Evolutionary conservation across 2,113 vertebrate genomes (phyloP).

Genomic region (Todiramphus saurophagus): DNA sequence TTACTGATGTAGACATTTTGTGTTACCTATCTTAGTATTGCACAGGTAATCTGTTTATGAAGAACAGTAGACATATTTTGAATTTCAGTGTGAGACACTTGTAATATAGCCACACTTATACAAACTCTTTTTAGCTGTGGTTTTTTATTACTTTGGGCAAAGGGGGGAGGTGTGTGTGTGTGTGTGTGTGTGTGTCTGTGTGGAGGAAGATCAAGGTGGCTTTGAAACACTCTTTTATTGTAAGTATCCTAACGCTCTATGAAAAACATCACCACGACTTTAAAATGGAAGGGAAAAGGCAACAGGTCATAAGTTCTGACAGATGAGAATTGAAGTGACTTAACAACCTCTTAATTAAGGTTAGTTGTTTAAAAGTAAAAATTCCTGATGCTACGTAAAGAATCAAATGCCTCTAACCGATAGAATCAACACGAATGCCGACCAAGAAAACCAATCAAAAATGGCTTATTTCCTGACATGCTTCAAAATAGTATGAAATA

Average conservation of each 20-base stretch:
- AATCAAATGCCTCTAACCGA: neutral
- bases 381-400: neutral
- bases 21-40: neutral
- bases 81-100: neutral
- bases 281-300: neutral
- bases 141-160: neutral
- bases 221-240: neutral
- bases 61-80: neutral
- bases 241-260: neutral
- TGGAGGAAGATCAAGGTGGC: neutral
- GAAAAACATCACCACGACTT: neutral
- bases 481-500: neutral
- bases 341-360: neutral
- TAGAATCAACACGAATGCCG: neutral
- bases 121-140: neutral
- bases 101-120: neutral
- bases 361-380: neutral
- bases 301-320: neutral
- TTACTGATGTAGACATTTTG: slow-evolving; percentile 2
- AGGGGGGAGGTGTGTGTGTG: no score
- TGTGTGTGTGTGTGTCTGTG: no score
- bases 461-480: neutral
- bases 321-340: neutral
- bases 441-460: neutral
- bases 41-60: slow-evolving; percentile 5